Conservation (phyloP, 1,140 invertebrate species). For the Thrips palmi region DNA sequence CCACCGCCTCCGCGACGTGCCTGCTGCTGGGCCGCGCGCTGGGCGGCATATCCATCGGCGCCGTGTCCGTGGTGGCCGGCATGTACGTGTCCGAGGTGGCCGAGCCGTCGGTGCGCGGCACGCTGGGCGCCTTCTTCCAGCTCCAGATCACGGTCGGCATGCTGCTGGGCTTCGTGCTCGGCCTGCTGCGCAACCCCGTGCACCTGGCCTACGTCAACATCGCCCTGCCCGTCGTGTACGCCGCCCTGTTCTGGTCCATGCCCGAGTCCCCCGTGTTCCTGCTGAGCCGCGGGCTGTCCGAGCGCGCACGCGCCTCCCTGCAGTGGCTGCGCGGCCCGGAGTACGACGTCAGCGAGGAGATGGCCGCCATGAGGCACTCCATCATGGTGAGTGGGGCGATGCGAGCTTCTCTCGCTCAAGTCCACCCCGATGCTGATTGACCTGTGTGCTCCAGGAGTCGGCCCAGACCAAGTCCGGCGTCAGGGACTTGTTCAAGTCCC, state of each 20-base stretch:
- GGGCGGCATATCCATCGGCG: too few species aligned
- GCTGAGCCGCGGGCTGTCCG: not conserved
- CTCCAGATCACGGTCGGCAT: conserved; percentile 44
- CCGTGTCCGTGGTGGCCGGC: too few species aligned
- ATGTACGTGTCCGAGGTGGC: too few species aligned
- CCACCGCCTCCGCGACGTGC: too few species aligned
- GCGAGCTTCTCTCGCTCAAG: not conserved
- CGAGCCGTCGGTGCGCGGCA: too few species aligned
- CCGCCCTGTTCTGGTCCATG: not conserved
- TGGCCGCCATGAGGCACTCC: conserved; percentile 1
- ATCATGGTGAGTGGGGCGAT: not conserved
- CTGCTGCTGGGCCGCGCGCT: too few species aligned
- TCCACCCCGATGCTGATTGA: not conserved
- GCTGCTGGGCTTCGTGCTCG: conserved; percentile 38
- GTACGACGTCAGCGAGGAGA: conserved; percentile 9
- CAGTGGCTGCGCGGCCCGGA: conserved; percentile 15
- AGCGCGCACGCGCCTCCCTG: conserved; percentile 5
- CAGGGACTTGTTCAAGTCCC: too few species aligned
- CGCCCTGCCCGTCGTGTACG: conserved; percentile 15
- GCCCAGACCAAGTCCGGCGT: not conserved
- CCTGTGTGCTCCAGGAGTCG: conserved; percentile 1
- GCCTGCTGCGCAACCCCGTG: too few species aligned
- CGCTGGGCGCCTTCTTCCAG: conserved; percentile 15
- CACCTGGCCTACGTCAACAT: conserved; percentile 27
- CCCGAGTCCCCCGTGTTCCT: conserved; percentile 8